A percentile compares a stretch with the other conserved stretches of the same genome.
These are phyloP conservation scores for Nothocercus julius DNA, from an alignment of 2,113 vertebrate genomes.

Conservation along the genomic window DNA sequence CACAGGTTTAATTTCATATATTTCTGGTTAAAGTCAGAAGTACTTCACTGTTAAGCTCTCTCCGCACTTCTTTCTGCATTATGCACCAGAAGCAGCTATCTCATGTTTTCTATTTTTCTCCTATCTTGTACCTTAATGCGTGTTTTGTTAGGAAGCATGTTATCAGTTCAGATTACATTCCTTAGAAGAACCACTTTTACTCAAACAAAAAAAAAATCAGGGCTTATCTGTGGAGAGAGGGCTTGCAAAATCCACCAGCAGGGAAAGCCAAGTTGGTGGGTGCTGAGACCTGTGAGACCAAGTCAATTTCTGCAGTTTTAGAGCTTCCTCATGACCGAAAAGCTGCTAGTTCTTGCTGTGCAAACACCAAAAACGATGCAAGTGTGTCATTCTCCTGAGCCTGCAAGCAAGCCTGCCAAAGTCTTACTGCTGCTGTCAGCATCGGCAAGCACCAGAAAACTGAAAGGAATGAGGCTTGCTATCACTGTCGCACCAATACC, in stretches of 20 bases:
- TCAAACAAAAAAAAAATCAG: background rate
- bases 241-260: background rate
- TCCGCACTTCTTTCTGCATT: background rate
- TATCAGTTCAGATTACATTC: background rate
- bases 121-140: background rate
- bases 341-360: rapidly evolving
- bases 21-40: background rate
- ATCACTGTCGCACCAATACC: rapidly evolving
- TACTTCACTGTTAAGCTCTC: background rate
- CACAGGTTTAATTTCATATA: background rate
- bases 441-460: background rate
- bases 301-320: background rate
- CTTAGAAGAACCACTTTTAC: background rate
- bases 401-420: background rate
- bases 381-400: background rate
- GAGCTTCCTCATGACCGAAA: background rate
- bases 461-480: background rate
- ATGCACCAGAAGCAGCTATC: background rate
- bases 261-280: background rate
- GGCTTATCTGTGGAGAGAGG: background rate
- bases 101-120: background rate
- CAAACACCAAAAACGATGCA: background rate
- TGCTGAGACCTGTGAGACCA: background rate
- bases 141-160: background rate
- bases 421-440: background rate